A percentile compares a stretch with the other conserved stretches of the same genome.
Evolutionary conservation across 2,888 invertebrate genomes (phyloP).

Genomic region (Trichopoda pennipes): DNA sequence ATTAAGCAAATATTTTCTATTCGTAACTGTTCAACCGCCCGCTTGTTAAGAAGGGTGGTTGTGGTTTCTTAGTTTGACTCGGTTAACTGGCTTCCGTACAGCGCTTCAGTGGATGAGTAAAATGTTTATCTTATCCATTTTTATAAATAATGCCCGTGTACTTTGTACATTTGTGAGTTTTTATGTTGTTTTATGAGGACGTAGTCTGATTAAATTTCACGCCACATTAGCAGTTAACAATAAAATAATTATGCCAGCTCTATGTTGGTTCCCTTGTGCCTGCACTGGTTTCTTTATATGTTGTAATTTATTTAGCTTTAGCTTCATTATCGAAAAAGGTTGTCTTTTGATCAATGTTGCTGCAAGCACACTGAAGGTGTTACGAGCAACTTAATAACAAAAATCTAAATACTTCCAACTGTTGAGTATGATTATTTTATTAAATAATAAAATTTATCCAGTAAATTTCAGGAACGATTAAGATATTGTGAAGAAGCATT

Average conservation of each 20-base stretch:
- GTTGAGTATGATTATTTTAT: too few species aligned
- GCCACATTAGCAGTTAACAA: conserved; percentile 75
- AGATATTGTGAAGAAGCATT: too few species aligned
- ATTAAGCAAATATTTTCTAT: conserved; percentile 49
- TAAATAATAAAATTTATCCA: too few species aligned
- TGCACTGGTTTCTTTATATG: background rate
- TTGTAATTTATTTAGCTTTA: background rate
- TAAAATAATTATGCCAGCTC: conserved; percentile 73
- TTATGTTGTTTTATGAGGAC: conserved; percentile 36
- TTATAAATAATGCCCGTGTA: conserved; percentile 38
- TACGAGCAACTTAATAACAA: too few species aligned
- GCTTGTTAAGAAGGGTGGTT: conserved; percentile 24
- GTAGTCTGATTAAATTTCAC: conserved; percentile 73
- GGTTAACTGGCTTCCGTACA: conserved; percentile 15
- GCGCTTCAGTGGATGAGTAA: conserved; percentile 3
- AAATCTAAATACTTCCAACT: too few species aligned
- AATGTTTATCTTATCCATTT: conserved; percentile 40
- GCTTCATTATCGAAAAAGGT: conserved; percentile 65
- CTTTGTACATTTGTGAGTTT: background rate
- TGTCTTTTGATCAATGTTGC: conserved; percentile 4
- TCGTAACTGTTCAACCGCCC: background rate
- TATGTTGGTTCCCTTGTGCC: conserved; percentile 34
- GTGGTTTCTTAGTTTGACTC: conserved; percentile 26
- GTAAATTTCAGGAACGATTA: too few species aligned
- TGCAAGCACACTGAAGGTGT: too few species aligned